Percentiles rank a stretch among this genome's conserved stretches.
Conservation (phyloP, 1,140 invertebrate species). For the Leptinotarsa undecemlineata region DNA sequence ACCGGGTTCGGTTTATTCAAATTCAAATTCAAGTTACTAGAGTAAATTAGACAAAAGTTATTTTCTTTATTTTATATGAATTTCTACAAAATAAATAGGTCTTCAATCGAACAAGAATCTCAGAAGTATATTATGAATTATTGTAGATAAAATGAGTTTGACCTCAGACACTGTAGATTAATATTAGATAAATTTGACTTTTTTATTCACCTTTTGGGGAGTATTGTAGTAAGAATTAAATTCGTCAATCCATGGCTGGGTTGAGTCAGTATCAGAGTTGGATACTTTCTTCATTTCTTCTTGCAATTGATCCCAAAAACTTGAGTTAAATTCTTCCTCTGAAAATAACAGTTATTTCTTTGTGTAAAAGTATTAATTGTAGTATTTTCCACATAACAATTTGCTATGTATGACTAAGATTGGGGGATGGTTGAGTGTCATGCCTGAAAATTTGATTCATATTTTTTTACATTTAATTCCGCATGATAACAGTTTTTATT, state of each 20-base stretch:
- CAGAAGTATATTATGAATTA: no score
- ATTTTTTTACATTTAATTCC: no score
- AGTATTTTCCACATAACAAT: background rate
- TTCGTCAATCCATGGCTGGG: constrained; percentile 68
- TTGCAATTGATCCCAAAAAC: constrained; percentile 78
- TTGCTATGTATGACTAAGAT: no score
- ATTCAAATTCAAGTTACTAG: no score
- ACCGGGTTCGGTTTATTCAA: no score
- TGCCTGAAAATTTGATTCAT: no score
- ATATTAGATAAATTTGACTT: background rate
- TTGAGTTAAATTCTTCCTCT: constrained; percentile 60
- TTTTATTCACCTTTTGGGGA: constrained; percentile 63
- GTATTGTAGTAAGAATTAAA: constrained; percentile 65
- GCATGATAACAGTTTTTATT: background rate
- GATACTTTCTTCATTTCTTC: constrained; percentile 77
- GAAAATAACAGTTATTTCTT: constrained; percentile 27
- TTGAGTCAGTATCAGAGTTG: constrained; percentile 55
- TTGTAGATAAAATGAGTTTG: background rate
- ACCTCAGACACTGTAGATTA: background rate
- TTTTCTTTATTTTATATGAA: no score
- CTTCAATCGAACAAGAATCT: no score
- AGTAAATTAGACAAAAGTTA: no score
- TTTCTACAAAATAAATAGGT: no score
- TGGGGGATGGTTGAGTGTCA: no score
- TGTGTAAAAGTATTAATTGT: constrained; percentile 5